phyloP scores from a whole-genome alignment of 2,797 vertebrate genomes.

The Silurus lanzhouensis region DNA sequence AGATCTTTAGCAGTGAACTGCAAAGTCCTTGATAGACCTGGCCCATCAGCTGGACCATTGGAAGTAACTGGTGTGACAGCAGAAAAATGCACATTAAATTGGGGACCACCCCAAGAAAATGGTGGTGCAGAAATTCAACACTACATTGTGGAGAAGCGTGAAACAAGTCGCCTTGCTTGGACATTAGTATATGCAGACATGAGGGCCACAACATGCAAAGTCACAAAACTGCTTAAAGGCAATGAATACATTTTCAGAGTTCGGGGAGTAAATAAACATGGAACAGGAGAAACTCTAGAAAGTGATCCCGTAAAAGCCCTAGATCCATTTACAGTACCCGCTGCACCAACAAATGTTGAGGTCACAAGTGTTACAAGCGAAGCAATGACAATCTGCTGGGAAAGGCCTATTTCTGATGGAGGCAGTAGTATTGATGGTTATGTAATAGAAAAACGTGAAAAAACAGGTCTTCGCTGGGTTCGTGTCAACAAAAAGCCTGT shows the following conservation, averaged over 20 bases:
- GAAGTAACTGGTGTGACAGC: constrained; percentile 88
- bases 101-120: constrained; percentile 92
- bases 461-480: constrained; percentile 90
- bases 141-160: constrained; percentile 96
- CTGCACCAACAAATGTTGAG: constrained; percentile 87
- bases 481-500: constrained; percentile 96
- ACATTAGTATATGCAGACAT: constrained; percentile 88
- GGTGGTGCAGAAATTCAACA: constrained; percentile 84
- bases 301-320: constrained; percentile 87
- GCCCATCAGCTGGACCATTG: constrained; percentile 87
- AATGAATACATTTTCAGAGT: constrained; percentile 98
- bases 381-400: constrained; percentile 94
- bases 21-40: constrained; percentile 90
- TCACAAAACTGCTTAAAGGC: constrained; percentile 91
- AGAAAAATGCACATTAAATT: constrained; percentile 83
- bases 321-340: constrained; percentile 90
- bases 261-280: constrained; percentile 92
- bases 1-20: constrained; percentile 86
- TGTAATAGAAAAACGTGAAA: constrained; percentile 93
- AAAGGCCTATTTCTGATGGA: constrained; percentile 90
- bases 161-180: constrained; percentile 96
- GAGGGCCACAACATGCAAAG: constrained; percentile 91
- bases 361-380: constrained; percentile 89
- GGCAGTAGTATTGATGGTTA: constrained; percentile 93
- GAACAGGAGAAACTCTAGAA: constrained; percentile 90